phyloP scores from a whole-genome alignment of 2,797 vertebrate species.

The Oryzias sinensis region DNA sequence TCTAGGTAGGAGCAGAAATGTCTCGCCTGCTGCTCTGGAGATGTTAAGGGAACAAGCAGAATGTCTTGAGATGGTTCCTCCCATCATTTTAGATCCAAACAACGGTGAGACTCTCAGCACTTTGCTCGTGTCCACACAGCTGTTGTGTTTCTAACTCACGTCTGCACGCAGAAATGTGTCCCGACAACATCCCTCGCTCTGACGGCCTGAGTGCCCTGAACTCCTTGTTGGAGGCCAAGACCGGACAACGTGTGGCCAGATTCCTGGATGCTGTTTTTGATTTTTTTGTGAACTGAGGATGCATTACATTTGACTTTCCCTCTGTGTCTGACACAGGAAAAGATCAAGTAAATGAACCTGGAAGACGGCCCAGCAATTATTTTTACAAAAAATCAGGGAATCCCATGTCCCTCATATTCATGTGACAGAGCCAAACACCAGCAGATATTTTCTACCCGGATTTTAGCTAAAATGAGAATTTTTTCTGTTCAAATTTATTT shows the following conservation, averaged over 20 bases:
- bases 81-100: slow-evolving; percentile 36
- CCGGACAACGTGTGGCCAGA: slow-evolving; percentile 30
- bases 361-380: no score
- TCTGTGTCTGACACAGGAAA: no score
- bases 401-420: no score
- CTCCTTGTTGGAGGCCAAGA: slow-evolving; percentile 39
- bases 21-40: slow-evolving; percentile 30
- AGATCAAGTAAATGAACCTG: no score
- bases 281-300: slow-evolving; percentile 52
- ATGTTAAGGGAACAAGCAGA: slow-evolving; percentile 51
- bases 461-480: no score
- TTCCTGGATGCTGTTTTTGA: slow-evolving; percentile 61
- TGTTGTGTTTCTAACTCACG: neutral
- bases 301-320: neutral
- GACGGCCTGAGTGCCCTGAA: slow-evolving; percentile 46
- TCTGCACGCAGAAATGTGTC: slow-evolving; percentile 52
- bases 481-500: no score
- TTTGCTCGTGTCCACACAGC: neutral
- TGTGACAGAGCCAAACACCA: no score
- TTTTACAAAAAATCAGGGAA: no score
- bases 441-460: no score
- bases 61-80: slow-evolving; percentile 48
- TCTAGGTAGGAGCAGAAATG: slow-evolving; percentile 48
- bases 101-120: slow-evolving; percentile 25
- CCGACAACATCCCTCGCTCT: slow-evolving; percentile 14